A percentile compares a stretch with the other conserved stretches of the same genome.
Evolutionary conservation across 2,888 invertebrate genomes (phyloP).

Genomic region (Alitta virens): DNA sequence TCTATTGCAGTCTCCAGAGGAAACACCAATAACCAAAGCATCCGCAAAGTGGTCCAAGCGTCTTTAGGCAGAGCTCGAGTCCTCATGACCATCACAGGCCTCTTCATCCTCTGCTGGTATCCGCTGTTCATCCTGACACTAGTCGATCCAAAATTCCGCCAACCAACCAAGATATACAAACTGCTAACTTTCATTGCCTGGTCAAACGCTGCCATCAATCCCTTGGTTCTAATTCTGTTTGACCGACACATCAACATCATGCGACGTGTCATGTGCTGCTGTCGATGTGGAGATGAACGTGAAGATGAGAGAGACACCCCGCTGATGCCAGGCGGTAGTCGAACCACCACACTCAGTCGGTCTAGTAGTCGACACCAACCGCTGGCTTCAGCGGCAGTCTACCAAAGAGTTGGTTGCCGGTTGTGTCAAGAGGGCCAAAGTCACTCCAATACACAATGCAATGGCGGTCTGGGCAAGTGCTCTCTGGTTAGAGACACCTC

Average conservation of each 20-base stretch:
- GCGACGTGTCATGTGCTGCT: conserved; percentile 30
- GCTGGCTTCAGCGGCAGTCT: conserved; percentile 20
- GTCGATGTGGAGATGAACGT: conserved; percentile 1
- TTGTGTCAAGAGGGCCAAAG: conserved; percentile 28
- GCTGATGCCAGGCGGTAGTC: conserved; percentile 13
- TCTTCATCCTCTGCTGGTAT: conserved; percentile 54
- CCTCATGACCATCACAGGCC: conserved; percentile 46
- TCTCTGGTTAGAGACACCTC: conserved; percentile 25
- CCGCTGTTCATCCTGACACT: conserved; percentile 53
- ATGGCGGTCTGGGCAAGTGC: conserved; percentile 23
- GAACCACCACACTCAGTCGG: conserved; percentile 16
- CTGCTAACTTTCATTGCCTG: conserved; percentile 55
- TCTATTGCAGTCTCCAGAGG: conserved; percentile 45
- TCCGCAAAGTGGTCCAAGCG: conserved; percentile 40
- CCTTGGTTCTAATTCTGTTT: conserved; percentile 51
- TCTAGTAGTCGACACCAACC: conserved; percentile 10
- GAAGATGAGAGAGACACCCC: conserved; percentile 11
- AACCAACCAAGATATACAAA: conserved; percentile 53
- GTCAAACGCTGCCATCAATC: conserved; percentile 54
- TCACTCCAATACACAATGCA: conserved; percentile 24
- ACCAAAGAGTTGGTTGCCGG: conserved; percentile 29
- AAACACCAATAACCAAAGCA: conserved; percentile 28
- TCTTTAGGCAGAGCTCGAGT: conserved; percentile 51
- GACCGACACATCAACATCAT: conserved; percentile 51
- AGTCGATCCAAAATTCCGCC: conserved; percentile 49